phyloP scores from a whole-genome alignment of 2,888 invertebrate species.

The Hypsopygia costalis region DNA sequence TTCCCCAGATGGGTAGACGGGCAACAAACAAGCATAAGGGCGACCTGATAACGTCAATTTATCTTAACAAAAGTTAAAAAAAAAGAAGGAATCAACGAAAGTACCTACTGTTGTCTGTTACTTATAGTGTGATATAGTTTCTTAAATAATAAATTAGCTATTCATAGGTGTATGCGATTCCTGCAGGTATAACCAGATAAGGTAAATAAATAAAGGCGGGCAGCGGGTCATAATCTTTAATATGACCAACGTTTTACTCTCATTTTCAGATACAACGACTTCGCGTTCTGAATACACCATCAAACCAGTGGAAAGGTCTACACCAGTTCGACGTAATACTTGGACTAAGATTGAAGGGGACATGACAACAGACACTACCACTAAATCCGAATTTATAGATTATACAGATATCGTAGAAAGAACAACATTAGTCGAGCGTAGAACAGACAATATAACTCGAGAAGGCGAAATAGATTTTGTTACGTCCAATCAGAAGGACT shows the following conservation, averaged over 20 bases:
- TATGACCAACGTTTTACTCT: background rate
- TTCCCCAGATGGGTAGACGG: too few species aligned
- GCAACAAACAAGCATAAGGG: too few species aligned
- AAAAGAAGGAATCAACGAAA: too few species aligned
- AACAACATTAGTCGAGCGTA: constrained; percentile 79
- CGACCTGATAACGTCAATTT: too few species aligned
- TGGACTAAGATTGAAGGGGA: constrained; percentile 90
- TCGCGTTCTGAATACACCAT: constrained; percentile 85
- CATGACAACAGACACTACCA: constrained; percentile 85
- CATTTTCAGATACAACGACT: constrained; percentile 84
- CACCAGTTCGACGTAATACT: constrained; percentile 85
- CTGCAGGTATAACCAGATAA: too few species aligned
- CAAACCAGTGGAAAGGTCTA: constrained; percentile 83
- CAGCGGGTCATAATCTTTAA: too few species aligned
- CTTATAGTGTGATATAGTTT: too few species aligned
- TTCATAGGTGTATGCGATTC: too few species aligned
- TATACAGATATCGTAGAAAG: constrained; percentile 80
- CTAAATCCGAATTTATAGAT: constrained; percentile 83
- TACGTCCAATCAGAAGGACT: constrained; percentile 83
- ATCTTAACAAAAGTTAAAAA: too few species aligned
- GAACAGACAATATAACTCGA: constrained; percentile 83
- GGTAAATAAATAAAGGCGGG: too few species aligned
- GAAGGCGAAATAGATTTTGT: constrained; percentile 85
- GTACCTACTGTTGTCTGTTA: too few species aligned
- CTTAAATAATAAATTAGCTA: too few species aligned